Conservation (phyloP, 2,113 vertebrate species). For the Cisticola juncidis region DNA sequence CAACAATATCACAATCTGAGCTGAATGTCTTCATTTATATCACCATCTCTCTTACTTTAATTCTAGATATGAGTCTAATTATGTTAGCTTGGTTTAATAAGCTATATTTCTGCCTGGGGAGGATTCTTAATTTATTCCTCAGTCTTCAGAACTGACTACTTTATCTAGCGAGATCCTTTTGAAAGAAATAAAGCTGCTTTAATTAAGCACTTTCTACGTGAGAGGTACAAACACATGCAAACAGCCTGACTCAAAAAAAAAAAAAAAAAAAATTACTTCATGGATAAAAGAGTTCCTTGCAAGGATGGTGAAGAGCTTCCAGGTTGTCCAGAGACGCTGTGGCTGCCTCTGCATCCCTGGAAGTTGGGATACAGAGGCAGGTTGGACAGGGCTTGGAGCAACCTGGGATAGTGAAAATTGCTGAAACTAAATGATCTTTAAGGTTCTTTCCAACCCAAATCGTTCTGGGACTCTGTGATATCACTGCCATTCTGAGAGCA, state of each 20-base stretch:
- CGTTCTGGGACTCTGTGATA: not conserved
- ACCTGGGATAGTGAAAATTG: not conserved
- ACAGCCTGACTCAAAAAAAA: not conserved
- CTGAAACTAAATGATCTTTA: not conserved
- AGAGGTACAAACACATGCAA: not conserved
- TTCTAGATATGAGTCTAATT: not conserved
- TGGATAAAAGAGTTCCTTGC: not conserved
- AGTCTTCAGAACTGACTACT: not conserved
- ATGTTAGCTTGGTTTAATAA: not conserved
- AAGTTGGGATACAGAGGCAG: not conserved
- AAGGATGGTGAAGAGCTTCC: not conserved
- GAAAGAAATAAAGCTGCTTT: not conserved
- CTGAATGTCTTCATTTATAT: not conserved
- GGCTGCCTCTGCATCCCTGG: not conserved
- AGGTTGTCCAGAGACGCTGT: not conserved
- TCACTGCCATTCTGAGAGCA: not conserved
- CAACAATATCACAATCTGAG: not conserved
- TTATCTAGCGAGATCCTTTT: not conserved
- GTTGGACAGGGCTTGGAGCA: accelerated
- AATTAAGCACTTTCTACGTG: not conserved
- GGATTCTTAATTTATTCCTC: conserved; percentile 14
- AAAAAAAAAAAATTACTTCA: not conserved
- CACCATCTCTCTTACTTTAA: not conserved
- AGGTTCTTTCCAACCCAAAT: not conserved
- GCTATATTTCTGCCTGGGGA: not conserved